phyloP scores from a whole-genome alignment of 2,113 vertebrate genomes.

The Brachypteracias leptosomus region DNA sequence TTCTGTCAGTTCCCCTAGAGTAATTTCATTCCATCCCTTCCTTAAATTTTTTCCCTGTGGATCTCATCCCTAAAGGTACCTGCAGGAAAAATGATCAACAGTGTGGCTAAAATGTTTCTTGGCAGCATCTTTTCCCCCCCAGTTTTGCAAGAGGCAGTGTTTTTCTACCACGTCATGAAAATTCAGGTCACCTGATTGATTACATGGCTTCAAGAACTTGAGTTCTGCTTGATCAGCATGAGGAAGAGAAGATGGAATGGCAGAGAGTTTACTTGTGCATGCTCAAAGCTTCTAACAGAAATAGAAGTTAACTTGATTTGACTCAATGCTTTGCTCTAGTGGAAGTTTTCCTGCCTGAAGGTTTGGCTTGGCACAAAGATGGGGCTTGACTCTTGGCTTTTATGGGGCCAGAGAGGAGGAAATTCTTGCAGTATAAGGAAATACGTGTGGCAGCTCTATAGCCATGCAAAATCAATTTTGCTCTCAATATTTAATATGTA shows the following conservation, averaged over 20 bases:
- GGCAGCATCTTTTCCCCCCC: neutral
- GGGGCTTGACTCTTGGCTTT: neutral
- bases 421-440: neutral
- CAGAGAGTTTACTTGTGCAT: neutral
- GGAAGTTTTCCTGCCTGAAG: neutral
- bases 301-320: neutral
- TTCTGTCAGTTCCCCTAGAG: neutral
- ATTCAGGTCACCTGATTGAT: slow-evolving; percentile 4
- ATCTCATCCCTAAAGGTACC: neutral
- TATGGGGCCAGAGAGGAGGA: neutral
- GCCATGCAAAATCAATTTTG: neutral
- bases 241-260: neutral
- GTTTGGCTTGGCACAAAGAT: neutral
- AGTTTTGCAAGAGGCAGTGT: neutral
- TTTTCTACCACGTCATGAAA: neutral
- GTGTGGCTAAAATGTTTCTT: neutral
- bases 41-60: neutral
- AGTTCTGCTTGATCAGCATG: slow-evolving; percentile 5
- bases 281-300: neutral
- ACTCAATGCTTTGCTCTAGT: neutral
- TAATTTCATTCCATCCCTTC: neutral
- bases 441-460: neutral
- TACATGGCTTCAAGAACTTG: neutral
- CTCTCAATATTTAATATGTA: neutral
- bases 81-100: neutral